Percentiles rank a stretch among this genome's conserved stretches.
phyloP scores from a whole-genome alignment of 1,140 invertebrate genomes.

The Drosophila nebulosa region DNA sequence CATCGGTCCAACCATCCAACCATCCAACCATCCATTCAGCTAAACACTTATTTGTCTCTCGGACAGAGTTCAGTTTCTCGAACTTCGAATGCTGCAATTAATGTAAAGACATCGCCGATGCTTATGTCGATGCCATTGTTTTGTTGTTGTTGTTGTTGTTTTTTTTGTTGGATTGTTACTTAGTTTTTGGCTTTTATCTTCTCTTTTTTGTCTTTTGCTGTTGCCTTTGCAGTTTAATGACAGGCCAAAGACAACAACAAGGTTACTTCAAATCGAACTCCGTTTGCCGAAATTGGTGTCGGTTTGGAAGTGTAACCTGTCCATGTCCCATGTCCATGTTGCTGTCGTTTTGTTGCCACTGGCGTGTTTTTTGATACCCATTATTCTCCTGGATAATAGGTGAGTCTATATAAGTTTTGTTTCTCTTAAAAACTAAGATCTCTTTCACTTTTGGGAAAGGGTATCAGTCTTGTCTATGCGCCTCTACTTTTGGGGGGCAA shows the following conservation, averaged over 20 bases:
- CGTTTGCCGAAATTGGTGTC: background rate
- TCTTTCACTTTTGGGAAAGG: background rate
- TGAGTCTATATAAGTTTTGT: background rate
- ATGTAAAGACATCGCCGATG: conserved; percentile 43
- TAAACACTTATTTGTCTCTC: conserved; percentile 1
- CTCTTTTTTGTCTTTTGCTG: background rate
- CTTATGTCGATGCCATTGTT: conserved; percentile 22
- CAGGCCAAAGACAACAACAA: conserved; percentile 53
- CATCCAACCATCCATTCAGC: background rate
- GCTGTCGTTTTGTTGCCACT: background rate
- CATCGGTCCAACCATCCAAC: background rate
- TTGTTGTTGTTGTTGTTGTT: no score
- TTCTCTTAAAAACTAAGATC: no score
- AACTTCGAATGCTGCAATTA: conserved; percentile 51
- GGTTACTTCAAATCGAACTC: conserved; percentile 21
- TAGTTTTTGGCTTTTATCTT: conserved; percentile 30
- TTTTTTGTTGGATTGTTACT: conserved; percentile 22
- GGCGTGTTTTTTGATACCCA: conserved; percentile 7
- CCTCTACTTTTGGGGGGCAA: no score
- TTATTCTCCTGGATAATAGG: background rate
- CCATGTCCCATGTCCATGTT: background rate
- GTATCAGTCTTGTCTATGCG: no score
- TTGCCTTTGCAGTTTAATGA: conserved; percentile 31
- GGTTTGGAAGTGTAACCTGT: conserved; percentile 29
- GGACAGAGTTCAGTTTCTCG: conserved; percentile 38